A percentile compares a stretch with the other conserved stretches of the same genome.
Evolutionary conservation across 1,140 invertebrate species (phyloP).

Genomic region (Elymnias hypermnestra): DNA sequence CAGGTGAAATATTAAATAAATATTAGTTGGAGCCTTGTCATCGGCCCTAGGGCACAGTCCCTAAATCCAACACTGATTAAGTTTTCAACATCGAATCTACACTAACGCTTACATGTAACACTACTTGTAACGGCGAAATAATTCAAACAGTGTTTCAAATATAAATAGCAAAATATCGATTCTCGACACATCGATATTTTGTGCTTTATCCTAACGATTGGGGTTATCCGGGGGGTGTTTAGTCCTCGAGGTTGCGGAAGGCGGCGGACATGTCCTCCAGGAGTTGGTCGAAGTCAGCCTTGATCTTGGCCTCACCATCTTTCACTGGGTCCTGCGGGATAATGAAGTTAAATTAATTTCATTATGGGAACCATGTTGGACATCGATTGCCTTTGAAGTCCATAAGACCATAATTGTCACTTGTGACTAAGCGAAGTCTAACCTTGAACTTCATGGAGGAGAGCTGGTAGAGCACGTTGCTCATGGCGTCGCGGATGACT

Average conservation of each 20-base stretch:
- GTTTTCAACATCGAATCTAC: too few relatives aligned
- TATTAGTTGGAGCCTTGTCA: too few relatives aligned
- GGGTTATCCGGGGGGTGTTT: slow-evolving; percentile 46
- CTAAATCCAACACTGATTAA: too few relatives aligned
- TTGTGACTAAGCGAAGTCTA: too few relatives aligned
- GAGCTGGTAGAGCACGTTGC: slow-evolving; percentile 96
- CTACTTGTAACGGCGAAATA: neutral
- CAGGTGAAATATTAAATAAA: too few relatives aligned
- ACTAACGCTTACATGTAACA: slow-evolving; percentile 3
- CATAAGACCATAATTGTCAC: too few relatives aligned
- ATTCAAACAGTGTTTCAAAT: neutral
- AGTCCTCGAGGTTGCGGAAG: slow-evolving; percentile 99
- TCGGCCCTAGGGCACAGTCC: too few relatives aligned
- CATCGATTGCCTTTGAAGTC: too few relatives aligned
- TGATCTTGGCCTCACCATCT: slow-evolving; percentile 98
- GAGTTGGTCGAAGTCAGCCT: slow-evolving; percentile 96
- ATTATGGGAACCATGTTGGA: too few relatives aligned
- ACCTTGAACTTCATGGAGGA: slow-evolving; percentile 99
- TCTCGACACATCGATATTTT: slow-evolving; percentile 17
- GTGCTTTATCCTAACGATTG: neutral
- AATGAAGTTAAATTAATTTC: too few relatives aligned
- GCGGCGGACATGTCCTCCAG: slow-evolving; percentile 96
- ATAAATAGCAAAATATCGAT: slow-evolving; percentile 11
- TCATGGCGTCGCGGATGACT: slow-evolving; percentile 97
- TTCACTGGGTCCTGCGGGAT: slow-evolving; percentile 92